Percentiles rank a stretch among this genome's conserved stretches.
Evolutionary conservation across 2,797 vertebrate genomes (phyloP).

Genomic region (Hapalemur alaotrensis): DNA sequence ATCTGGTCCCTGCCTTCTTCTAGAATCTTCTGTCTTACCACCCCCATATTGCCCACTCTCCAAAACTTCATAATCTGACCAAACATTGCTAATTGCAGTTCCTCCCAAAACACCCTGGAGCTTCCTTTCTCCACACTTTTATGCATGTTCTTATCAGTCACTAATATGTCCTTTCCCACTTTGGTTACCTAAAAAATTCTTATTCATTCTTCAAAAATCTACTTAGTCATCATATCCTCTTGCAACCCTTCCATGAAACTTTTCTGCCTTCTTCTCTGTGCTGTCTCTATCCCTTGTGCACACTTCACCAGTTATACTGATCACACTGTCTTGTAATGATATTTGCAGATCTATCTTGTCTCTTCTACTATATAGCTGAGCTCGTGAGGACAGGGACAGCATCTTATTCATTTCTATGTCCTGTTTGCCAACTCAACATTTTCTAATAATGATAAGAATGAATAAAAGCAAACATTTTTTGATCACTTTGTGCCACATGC

Average conservation of each 20-base stretch:
- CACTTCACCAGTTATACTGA: background rate
- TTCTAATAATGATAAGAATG: background rate
- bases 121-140: background rate
- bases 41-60: background rate
- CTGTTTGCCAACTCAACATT: background rate
- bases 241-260: background rate
- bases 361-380: background rate
- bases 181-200: background rate
- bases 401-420: background rate
- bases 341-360: background rate
- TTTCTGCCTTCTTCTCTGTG: background rate
- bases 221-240: background rate
- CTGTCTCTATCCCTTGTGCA: background rate
- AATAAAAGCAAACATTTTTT: background rate
- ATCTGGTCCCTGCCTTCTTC: background rate
- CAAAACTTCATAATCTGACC: background rate
- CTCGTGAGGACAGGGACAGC: background rate
- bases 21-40: background rate
- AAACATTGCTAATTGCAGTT: background rate
- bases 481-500: background rate
- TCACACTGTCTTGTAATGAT: background rate
- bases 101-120: background rate
- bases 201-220: background rate
- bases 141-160: background rate
- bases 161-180: background rate